Evolutionary conservation across 2,113 vertebrate genomes (phyloP).

Genomic region (Paraplagusia blochii): DNA sequence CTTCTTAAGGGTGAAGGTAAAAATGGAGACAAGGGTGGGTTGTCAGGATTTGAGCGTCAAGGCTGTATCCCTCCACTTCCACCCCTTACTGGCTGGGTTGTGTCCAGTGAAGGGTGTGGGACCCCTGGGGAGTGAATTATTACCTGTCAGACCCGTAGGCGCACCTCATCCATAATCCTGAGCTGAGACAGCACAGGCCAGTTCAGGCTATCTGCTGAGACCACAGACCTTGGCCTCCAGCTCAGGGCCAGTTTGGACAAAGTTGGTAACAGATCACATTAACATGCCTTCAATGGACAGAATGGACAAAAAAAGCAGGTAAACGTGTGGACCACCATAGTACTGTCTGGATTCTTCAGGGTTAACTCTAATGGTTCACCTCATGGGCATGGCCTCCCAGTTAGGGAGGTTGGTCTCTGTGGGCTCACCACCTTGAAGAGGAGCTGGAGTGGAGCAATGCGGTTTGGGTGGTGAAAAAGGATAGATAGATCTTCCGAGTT

Average conservation of each 20-base stretch:
- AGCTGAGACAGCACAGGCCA: slow-evolving; percentile 56
- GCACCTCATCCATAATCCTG: slow-evolving; percentile 68
- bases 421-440: no score
- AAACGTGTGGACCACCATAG: slow-evolving; percentile 26
- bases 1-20: slow-evolving; percentile 48
- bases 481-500: no score
- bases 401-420: no score
- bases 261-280: slow-evolving; percentile 51
- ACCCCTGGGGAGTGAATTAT: slow-evolving; percentile 77
- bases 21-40: background rate
- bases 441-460: no score
- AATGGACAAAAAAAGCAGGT: slow-evolving; percentile 25
- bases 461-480: no score
- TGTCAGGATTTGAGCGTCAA: slow-evolving; percentile 35
- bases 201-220: slow-evolving; percentile 43
- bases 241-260: slow-evolving; percentile 42
- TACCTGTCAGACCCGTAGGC: slow-evolving; percentile 67
- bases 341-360: background rate
- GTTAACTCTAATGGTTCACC: no score
- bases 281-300: slow-evolving; percentile 51
- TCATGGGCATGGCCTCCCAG: no score
- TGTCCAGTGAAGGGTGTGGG: slow-evolving; percentile 62
- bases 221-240: slow-evolving; percentile 62
- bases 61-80: slow-evolving; percentile 3
- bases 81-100: slow-evolving; percentile 31